phyloP scores from a whole-genome alignment of 2,888 invertebrate species.

The Epinotia ramella region DNA sequence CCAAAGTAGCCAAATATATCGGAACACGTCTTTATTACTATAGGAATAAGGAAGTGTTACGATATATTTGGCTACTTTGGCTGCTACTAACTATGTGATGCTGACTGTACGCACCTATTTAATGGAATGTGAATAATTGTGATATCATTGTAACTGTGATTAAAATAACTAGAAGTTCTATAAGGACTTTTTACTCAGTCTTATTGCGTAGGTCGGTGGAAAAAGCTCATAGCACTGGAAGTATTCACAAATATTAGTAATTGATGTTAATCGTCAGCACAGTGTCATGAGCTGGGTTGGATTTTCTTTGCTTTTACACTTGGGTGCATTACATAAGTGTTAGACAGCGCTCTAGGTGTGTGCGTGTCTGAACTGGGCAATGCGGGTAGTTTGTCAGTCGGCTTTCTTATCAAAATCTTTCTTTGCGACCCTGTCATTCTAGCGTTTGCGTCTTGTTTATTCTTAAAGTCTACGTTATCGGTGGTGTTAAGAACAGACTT shows the following conservation, averaged over 20 bases:
- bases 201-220: conserved; percentile 72
- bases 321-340: conserved; percentile 88
- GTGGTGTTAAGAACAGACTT: conserved; percentile 77
- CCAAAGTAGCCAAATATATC: no score
- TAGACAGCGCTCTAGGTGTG: conserved; percentile 87
- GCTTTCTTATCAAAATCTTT: conserved; percentile 86
- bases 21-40: no score
- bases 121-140: conserved; percentile 44
- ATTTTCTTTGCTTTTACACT: conserved; percentile 77
- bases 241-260: conserved; percentile 72
- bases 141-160: conserved; percentile 43
- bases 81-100: no score
- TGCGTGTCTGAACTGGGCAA: conserved; percentile 83
- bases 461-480: conserved; percentile 78
- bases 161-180: conserved; percentile 50
- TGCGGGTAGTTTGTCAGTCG: conserved; percentile 91
- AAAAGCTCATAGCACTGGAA: conserved; percentile 81
- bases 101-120: conserved; percentile 32
- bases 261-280: conserved; percentile 46
- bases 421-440: conserved; percentile 88
- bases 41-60: no score
- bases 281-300: conserved; percentile 78
- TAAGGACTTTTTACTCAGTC: conserved; percentile 64
- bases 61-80: no score
- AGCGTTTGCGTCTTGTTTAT: conserved; percentile 80